Evolutionary conservation across 2,113 vertebrate species (phyloP).

Genomic region (Lepus europaeus): DNA sequence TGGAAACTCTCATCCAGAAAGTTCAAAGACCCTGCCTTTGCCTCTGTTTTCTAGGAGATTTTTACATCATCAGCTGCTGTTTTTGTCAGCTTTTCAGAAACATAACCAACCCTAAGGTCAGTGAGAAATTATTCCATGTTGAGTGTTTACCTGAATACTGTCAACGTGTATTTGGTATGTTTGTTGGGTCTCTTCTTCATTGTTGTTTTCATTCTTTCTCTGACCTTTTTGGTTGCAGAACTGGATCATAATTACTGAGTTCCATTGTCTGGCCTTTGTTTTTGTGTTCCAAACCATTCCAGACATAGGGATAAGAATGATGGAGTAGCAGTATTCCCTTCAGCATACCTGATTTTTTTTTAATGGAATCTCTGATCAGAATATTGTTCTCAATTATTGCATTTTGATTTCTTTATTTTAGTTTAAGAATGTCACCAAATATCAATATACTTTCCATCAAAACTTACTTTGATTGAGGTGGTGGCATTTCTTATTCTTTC

Average conservation of each 20-base stretch:
- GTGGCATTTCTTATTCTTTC: neutral
- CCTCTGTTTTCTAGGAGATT: neutral
- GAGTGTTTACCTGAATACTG: neutral
- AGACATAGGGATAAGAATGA: neutral
- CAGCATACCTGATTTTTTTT: neutral
- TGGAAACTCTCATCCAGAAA: neutral
- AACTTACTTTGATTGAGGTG: conserved; percentile 25
- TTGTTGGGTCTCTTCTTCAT: neutral
- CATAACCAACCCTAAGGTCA: neutral
- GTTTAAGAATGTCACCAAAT: neutral
- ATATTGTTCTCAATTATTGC: neutral
- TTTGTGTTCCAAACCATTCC: conserved; percentile 13
- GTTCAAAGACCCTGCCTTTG: neutral
- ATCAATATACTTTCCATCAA: neutral
- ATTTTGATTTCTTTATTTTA: conserved; percentile 38
- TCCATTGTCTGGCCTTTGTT: neutral
- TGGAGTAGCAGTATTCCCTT: neutral
- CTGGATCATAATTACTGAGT: neutral
- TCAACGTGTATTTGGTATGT: conserved; percentile 5
- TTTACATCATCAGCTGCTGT: conserved; percentile 18
- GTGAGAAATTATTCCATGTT: conserved; percentile 28
- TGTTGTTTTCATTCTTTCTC: conserved; percentile 25
- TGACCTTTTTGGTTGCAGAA: conserved; percentile 40
- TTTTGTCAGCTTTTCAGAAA: conserved; percentile 50
- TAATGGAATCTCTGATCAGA: conserved; percentile 13